Base-by-base conservation (phyloP, 2,797 vertebrate species). In the Momotus momota region DNA sequence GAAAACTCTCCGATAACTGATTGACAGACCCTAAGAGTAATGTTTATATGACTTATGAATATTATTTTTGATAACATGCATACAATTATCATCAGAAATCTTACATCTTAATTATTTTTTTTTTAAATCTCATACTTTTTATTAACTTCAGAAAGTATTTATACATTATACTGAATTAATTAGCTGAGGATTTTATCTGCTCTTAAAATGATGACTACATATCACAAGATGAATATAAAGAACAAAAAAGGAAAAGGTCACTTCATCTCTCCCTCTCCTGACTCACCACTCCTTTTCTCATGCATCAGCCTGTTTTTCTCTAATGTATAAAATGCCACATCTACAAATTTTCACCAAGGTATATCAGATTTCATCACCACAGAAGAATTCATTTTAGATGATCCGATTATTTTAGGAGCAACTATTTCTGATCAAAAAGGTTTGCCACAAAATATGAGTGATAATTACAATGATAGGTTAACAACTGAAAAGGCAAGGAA, bases 391-490 rank as follows among this genome's bases (percentile, higher is more conserved):
- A 40, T 46, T 48, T 86, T 55, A 43, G 74, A 33, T 22, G 3
- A 74, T 51, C 70, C 40, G 62, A 88, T 71, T 77, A 74, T 92
- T 94, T 94, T 92, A 94, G 96, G 64, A 90, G 69, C 40, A 93
- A 91, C 90, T 95, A 71, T 80, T 84, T 93, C 61, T 78, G 45
- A 81, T 48, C n/a, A 67, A 82, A 92, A 95, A 79, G 60, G 57
- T 54, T 82, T 66, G 10, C 49, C 55, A 90, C 46, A 85, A 60
- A 88, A 43, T 14, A 73, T 38, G 54, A 93, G 66, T 46, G 64
- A 81, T 86, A 86, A 94, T 96, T 95, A 81, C 71, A 94, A 57
- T 93, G 95, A 88, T 20, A 90, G 58, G 90, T 77, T 85, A 94
- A 54, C 80, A 64, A 94, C 94, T 60, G 67, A 85, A 92, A 93